phyloP scores from a whole-genome alignment of 2,113 vertebrate species.

The Psilopsiagon aymara region DNA sequence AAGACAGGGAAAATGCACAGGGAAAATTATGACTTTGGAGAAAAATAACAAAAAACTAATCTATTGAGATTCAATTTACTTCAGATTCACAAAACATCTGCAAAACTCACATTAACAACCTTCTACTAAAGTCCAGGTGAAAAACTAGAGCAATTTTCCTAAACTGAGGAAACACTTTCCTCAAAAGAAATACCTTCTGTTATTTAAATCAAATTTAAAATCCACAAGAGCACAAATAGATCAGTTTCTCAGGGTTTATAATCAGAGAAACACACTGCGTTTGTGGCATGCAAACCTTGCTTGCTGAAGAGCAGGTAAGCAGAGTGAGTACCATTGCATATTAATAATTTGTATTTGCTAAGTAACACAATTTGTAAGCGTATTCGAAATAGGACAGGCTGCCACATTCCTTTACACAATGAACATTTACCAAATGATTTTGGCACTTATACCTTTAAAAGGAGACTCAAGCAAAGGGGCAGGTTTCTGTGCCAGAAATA shows the following conservation, averaged over 20 bases:
- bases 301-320: conserved; percentile 13
- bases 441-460: conserved; percentile 90
- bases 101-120: conserved; percentile 30
- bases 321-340: background rate
- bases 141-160: conserved; percentile 22
- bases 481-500: conserved; percentile 94
- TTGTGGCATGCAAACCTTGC: conserved; percentile 5
- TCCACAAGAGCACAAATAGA: conserved; percentile 16
- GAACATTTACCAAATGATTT: conserved; percentile 40
- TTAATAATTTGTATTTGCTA: conserved; percentile 53
- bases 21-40: conserved; percentile 3
- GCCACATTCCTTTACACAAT: conserved; percentile 47
- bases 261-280: conserved; percentile 19
- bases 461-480: conserved; percentile 92
- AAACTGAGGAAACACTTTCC: background rate
- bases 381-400: conserved; percentile 28
- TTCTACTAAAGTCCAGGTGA: background rate
- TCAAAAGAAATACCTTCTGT: conserved; percentile 19
- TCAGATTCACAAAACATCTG: conserved; percentile 3
- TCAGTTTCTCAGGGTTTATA: conserved; percentile 11
- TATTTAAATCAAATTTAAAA: conserved; percentile 32
- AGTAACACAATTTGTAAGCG: conserved; percentile 42
- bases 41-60: conserved; percentile 33
- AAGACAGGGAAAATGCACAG: background rate
- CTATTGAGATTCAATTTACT: background rate